These are phyloP conservation scores for Notospermus geniculatus DNA, from an alignment of 1,140 invertebrate species.

Conservation along the genomic window DNA sequence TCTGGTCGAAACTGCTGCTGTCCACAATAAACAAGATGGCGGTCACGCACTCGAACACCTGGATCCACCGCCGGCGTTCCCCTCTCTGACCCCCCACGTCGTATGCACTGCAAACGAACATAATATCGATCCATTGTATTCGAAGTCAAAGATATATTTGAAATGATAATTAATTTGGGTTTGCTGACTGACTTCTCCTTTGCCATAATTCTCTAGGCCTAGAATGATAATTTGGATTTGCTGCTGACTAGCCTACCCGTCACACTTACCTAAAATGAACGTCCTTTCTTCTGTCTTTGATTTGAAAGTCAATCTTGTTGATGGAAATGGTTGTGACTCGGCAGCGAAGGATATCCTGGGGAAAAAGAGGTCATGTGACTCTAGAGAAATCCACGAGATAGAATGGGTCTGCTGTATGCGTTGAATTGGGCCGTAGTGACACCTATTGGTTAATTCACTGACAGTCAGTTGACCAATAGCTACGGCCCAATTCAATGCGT, in stretches of 20 bases:
- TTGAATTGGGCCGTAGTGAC: too few relatives aligned
- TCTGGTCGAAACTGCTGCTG: conserved; percentile 75
- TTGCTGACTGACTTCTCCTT: too few relatives aligned
- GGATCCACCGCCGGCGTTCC: conserved; percentile 79
- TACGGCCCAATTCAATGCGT: too few relatives aligned
- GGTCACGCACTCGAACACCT: conserved; percentile 78
- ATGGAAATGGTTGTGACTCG: conserved; percentile 45
- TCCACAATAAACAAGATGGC: conserved; percentile 77
- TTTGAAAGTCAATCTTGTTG: conserved; percentile 47
- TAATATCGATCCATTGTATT: too few relatives aligned
- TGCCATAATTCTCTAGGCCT: too few relatives aligned
- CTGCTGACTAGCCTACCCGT: background rate
- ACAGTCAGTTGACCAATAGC: too few relatives aligned
- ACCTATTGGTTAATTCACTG: too few relatives aligned
- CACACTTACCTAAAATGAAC: conserved; percentile 43
- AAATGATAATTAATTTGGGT: too few relatives aligned
- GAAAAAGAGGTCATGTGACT: conserved; percentile 2
- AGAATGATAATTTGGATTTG: too few relatives aligned
- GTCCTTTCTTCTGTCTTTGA: conserved; percentile 37
- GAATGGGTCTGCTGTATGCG: too few relatives aligned
- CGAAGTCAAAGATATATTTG: too few relatives aligned
- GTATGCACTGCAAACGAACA: conserved; percentile 55
- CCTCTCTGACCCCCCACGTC: conserved; percentile 72
- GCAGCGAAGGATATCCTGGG: conserved; percentile 48
- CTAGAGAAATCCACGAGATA: too few relatives aligned